These are phyloP conservation scores for Sebastes cheni DNA, from an alignment of 2,797 vertebrate species.

Conservation along the genomic window DNA sequence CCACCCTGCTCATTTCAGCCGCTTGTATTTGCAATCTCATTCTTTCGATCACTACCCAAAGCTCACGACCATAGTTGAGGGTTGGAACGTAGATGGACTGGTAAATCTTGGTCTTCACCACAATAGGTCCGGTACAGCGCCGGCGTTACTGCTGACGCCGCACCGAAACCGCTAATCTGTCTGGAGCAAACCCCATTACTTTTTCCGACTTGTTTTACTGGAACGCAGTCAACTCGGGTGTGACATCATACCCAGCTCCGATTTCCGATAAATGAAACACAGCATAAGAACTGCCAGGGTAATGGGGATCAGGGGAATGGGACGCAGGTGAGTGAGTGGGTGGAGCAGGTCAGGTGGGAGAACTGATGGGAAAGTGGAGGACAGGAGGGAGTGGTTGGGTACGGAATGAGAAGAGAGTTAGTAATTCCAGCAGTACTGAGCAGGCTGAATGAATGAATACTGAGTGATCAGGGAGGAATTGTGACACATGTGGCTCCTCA, in stretches of 20 bases:
- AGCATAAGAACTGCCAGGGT: background rate
- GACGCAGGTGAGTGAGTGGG: background rate
- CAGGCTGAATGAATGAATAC: background rate
- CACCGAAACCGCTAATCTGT: no score
- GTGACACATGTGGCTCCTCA: background rate
- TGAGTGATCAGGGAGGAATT: background rate
- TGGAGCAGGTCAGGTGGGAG: background rate
- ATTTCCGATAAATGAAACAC: rapidly evolving
- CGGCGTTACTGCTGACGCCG: rapidly evolving
- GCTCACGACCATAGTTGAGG: rapidly evolving
- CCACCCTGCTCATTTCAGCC: no score
- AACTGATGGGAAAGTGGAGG: background rate
- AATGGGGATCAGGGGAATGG: background rate
- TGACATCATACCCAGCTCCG: no score
- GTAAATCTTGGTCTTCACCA: no score
- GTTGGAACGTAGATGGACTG: no score
- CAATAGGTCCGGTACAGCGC: no score
- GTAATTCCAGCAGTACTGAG: background rate
- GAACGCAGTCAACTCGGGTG: no score
- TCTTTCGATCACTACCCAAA: no score
- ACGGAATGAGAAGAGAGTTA: background rate
- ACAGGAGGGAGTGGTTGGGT: background rate
- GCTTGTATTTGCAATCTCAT: no score
- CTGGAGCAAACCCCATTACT: no score
- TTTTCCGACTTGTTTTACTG: no score